phyloP scores from a whole-genome alignment of 2,888 invertebrate genomes.

The Sacculina carcini region DNA sequence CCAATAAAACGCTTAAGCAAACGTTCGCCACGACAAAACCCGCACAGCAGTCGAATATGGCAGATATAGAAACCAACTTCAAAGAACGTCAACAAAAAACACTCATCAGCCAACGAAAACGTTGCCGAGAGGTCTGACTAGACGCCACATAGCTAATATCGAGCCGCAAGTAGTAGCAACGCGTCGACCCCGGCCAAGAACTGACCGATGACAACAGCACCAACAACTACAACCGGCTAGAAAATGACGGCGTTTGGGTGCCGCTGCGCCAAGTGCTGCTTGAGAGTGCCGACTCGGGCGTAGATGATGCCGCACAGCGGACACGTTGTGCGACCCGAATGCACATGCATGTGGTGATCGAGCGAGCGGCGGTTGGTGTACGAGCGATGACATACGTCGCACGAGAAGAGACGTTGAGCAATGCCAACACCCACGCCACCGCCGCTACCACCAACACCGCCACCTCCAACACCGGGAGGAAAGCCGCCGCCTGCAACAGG shows the following conservation, averaged over 20 bases:
- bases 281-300: background rate
- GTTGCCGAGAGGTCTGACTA: background rate
- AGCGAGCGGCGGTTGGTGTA: constrained; percentile 2
- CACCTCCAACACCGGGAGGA: background rate
- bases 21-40: too few species aligned
- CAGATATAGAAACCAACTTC: too few species aligned
- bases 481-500: background rate
- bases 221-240: background rate
- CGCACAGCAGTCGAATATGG: too few species aligned
- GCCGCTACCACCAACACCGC: background rate
- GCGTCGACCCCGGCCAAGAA: background rate
- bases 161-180: background rate
- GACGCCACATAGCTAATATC: background rate
- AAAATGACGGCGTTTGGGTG: background rate
- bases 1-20: too few species aligned
- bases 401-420: background rate
- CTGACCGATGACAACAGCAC: background rate
- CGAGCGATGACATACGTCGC: background rate
- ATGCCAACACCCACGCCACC: background rate
- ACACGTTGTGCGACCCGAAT: background rate
- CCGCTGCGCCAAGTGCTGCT: background rate
- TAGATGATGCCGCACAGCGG: background rate
- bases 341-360: constrained; percentile 2
- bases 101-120: background rate
- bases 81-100: background rate